These are phyloP conservation scores for Drosophila greeni DNA, from an alignment of 2,888 invertebrate genomes.

Conservation along the genomic window DNA sequence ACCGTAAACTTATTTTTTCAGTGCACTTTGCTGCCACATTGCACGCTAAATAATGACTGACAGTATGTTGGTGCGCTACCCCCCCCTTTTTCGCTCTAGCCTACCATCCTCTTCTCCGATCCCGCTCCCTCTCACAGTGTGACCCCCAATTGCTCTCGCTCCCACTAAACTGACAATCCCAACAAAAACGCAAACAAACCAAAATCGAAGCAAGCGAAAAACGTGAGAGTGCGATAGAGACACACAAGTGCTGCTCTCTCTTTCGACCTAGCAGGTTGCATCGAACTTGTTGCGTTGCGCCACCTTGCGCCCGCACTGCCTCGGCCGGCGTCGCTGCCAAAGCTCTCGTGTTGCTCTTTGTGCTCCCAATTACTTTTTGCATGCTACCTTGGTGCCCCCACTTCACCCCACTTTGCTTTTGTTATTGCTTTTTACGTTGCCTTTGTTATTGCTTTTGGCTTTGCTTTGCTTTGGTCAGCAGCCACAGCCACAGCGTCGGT, in stretches of 20 bases:
- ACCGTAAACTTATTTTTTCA: background rate
- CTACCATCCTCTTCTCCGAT: slow-evolving; percentile 7
- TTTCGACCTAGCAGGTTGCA: slow-evolving; percentile 42
- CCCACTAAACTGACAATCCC: slow-evolving; percentile 59
- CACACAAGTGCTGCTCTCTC: slow-evolving; percentile 5
- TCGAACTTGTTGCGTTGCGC: slow-evolving; percentile 70
- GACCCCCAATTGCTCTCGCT: slow-evolving; percentile 73
- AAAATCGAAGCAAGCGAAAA: slow-evolving; percentile 29
- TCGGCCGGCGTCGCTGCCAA: slow-evolving; percentile 12
- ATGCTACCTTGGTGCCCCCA: slow-evolving; percentile 74
- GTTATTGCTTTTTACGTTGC: slow-evolving; percentile 9
- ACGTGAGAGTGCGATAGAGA: slow-evolving; percentile 1
- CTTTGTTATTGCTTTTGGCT: slow-evolving; percentile 24
- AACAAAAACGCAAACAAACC: slow-evolving; percentile 45
- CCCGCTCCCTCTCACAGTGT: slow-evolving; percentile 33
- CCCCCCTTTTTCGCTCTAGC: slow-evolving; percentile 27
- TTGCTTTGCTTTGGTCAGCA: slow-evolving; percentile 56
- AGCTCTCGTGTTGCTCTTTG: slow-evolving; percentile 62
- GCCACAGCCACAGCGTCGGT: slow-evolving; percentile 17
- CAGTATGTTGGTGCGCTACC: slow-evolving; percentile 70
- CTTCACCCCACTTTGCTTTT: slow-evolving; percentile 58
- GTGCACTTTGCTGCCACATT: slow-evolving; percentile 52
- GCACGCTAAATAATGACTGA: slow-evolving; percentile 72
- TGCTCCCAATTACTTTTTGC: slow-evolving; percentile 76
- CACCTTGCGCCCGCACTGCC: slow-evolving; percentile 65